A percentile compares a stretch with the other conserved stretches of the same genome.
These are phyloP conservation scores for Eueremaeus valkanovi DNA, from an alignment of 2,888 invertebrate species.

Conservation along the genomic window DNA sequence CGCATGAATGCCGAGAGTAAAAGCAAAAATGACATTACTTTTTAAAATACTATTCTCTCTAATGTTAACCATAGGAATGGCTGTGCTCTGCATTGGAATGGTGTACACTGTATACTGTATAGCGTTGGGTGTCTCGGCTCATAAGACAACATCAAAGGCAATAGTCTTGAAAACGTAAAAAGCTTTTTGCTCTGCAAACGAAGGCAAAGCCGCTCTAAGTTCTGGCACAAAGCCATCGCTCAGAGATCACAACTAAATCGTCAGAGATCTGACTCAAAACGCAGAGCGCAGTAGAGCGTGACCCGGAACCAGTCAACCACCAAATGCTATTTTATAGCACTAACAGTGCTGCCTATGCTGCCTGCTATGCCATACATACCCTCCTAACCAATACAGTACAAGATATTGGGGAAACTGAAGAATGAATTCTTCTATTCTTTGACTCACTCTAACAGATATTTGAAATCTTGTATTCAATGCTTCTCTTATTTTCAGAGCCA, in stretches of 20 bases:
- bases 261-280: conserved; percentile 31
- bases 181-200: conserved; percentile 15
- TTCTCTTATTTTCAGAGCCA: background rate
- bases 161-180: conserved; percentile 8
- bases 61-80: background rate
- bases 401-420: background rate
- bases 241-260: conserved; percentile 35
- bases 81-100: background rate
- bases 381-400: background rate
- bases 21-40: conserved; percentile 29
- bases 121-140: conserved; percentile 22
- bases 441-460: background rate
- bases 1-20: background rate
- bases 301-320: conserved; percentile 25
- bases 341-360: background rate
- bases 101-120: background rate
- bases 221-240: conserved; percentile 34
- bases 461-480: background rate
- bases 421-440: conserved; percentile 8
- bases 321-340: conserved; percentile 23
- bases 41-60: conserved; percentile 20
- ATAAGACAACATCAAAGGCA: conserved; percentile 8
- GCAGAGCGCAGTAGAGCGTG: conserved; percentile 16
- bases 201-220: background rate
- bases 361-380: background rate